Percentiles rank a stretch among this genome's conserved stretches.
Conservation (phyloP, 2,888 invertebrate genomes). For the Leucoptera coffeella region DNA sequence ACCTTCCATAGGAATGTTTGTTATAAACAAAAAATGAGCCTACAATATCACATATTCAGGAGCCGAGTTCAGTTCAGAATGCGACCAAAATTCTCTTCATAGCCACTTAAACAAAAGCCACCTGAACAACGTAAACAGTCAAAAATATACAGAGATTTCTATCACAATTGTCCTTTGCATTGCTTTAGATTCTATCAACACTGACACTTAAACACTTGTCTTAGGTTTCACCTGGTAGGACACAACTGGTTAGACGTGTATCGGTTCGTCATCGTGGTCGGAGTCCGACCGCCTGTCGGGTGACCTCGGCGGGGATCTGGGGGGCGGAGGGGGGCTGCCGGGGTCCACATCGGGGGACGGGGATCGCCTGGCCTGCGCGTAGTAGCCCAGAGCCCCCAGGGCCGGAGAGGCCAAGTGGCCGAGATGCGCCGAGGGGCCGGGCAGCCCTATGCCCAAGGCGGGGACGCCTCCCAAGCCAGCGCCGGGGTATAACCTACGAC, state of each 20-base stretch:
- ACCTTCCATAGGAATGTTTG: slow-evolving; percentile 13
- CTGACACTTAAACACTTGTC: background rate
- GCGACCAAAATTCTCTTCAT: too few relatives aligned
- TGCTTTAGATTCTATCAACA: too few relatives aligned
- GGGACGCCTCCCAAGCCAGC: slow-evolving; percentile 52
- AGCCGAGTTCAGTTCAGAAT: too few relatives aligned
- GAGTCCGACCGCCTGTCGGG: slow-evolving; percentile 39
- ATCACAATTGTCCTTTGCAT: too few relatives aligned
- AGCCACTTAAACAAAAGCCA: too few relatives aligned
- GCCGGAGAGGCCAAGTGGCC: slow-evolving; percentile 64
- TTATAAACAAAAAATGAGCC: slow-evolving; percentile 30
- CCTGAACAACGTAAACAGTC: too few relatives aligned
- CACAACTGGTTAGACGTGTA: slow-evolving; percentile 55
- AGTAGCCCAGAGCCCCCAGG: slow-evolving; percentile 48
- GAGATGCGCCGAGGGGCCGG: slow-evolving; percentile 63
- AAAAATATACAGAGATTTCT: too few relatives aligned
- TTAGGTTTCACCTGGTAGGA: too few relatives aligned
- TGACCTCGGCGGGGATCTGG: slow-evolving; percentile 30
- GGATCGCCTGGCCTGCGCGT: slow-evolving; percentile 41
- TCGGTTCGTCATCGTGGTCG: slow-evolving; percentile 58
- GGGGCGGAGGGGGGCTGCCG: slow-evolving; percentile 51
- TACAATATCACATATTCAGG: slow-evolving; percentile 47
- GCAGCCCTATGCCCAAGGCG: slow-evolving; percentile 55
- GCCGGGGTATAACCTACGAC: slow-evolving; percentile 57
- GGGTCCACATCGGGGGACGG: slow-evolving; percentile 54